Evolutionary conservation across 2,888 invertebrate species (phyloP), one percentile per base, ranked within the genome.

Genomic region (Prenolepis imparis): DNA sequence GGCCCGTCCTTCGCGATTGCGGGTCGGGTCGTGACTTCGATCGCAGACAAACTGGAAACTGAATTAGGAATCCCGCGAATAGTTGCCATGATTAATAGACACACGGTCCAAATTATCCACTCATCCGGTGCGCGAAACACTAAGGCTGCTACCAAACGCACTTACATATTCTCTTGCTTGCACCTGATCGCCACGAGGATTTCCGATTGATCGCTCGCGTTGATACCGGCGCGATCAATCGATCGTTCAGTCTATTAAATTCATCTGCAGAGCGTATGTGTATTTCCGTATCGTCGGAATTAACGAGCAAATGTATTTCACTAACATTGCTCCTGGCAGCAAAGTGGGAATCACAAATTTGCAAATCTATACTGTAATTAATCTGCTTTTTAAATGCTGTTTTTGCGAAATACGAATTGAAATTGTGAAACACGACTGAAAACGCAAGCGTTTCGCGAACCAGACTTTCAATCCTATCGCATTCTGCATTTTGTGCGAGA

Each of bases 31-130:
- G 86, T 77, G 82, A 82, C 85, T 82, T 82, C 88, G 91, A 88
- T 89, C 86, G 85, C 84, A 84, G 89, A 88, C 91, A 90, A 93
- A 92, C 91, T 92, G 72, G 88, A 91, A 93, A 93, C 92, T 93
- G 89, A 88, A 93, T 93, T 92, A 92, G 91, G 89, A 91, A 91
- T 92, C 92, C 86, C 86, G 82, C 86, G 87, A 89, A 90, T 91
- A 91, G 92, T 92, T 91, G 86, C 87, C 86, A 85, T 87, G 85
- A 90, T 90, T 92, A 92, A 91, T 92, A 89, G 90, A 88, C 89
- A 87, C 84, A 75, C 73, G 80, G 72, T 5, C 74, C 87, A 70
- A 91, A 91, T 89, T 88, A 88, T 87, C 78, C 77, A 64, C 63
- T 86, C 68, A n/a, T 57, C 24, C 66, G 28, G 48, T 82, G 63